These are phyloP conservation scores for Opisthograptis luteolata DNA, from an alignment of 2,888 invertebrate genomes.

Conservation along the genomic window DNA sequence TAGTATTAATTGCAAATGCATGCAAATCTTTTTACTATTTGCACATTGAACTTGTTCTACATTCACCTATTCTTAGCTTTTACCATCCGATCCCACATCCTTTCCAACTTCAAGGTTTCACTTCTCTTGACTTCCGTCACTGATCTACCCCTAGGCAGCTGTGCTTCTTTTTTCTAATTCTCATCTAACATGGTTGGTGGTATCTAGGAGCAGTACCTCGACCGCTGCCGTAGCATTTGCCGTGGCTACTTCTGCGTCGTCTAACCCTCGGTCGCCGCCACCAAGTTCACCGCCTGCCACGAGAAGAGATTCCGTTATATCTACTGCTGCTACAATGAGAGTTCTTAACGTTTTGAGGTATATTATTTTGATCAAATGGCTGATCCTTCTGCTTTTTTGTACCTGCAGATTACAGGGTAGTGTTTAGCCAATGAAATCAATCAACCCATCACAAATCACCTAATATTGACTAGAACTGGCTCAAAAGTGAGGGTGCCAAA, in stretches of 20 bases:
- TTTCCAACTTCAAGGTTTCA: not conserved
- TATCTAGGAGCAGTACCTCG: slow-evolving; percentile 90
- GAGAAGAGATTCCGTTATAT: slow-evolving; percentile 89
- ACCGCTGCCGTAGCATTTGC: slow-evolving; percentile 96
- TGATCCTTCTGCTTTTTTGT: too few species aligned
- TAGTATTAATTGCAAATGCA: not conserved
- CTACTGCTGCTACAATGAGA: slow-evolving; percentile 97
- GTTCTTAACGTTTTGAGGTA: slow-evolving; percentile 93
- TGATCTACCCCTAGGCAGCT: not conserved
- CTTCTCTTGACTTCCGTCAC: not conserved
- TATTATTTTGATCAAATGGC: not conserved
- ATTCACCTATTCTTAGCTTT: not conserved
- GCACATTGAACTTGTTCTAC: not conserved
- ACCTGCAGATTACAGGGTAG: too few species aligned
- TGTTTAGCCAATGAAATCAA: too few species aligned
- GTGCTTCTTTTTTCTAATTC: not conserved
- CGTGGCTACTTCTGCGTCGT: slow-evolving; percentile 94
- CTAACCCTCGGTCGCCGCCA: slow-evolving; percentile 89
- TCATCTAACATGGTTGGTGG: slow-evolving; percentile 25
- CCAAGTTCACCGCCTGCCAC: slow-evolving; percentile 78
- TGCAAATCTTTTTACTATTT: slow-evolving; percentile 7
- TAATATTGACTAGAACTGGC: too few species aligned
- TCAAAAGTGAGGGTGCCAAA: too few species aligned
- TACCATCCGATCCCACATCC: not conserved
- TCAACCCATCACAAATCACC: too few species aligned